Evolutionary conservation across 2,113 vertebrate genomes (phyloP).

Genomic region (Colossoma macropomum): DNA sequence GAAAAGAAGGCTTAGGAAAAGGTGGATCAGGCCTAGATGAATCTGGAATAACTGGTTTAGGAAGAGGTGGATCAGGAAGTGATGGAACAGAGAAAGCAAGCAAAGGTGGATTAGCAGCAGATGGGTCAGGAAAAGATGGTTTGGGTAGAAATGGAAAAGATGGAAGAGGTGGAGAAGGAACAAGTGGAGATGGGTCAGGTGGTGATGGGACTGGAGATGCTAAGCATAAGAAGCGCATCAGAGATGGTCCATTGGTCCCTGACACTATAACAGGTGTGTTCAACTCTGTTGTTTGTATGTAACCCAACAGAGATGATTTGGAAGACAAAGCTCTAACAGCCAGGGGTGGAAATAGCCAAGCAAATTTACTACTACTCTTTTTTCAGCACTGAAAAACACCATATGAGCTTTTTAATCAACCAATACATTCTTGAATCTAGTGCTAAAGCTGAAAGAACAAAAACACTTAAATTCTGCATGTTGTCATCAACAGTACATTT

Average conservation of each 20-base stretch:
- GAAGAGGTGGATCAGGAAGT: not conserved
- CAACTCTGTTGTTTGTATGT: not conserved
- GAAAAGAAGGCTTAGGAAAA: not conserved
- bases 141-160: too few species aligned
- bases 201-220: conserved; percentile 44
- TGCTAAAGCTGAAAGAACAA: too few species aligned
- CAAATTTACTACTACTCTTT: too few species aligned
- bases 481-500: too few species aligned
- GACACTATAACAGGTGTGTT: conserved; percentile 62
- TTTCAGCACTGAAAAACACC: too few species aligned
- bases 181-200: conserved; percentile 15
- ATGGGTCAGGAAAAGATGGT: conserved; percentile 10
- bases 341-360: too few species aligned
- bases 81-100: conserved; percentile 20
- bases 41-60: too few species aligned
- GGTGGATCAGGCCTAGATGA: too few species aligned
- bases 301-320: not conserved
- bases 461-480: too few species aligned
- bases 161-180: not conserved
- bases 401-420: too few species aligned
- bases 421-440: too few species aligned
- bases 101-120: conserved; percentile 12
- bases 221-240: conserved; percentile 55
- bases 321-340: not conserved
- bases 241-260: conserved; percentile 58